A percentile compares a stretch with the other conserved stretches of the same genome.
Conservation (phyloP, 2,797 vertebrate species). For the Esox masquinongy region DNA sequence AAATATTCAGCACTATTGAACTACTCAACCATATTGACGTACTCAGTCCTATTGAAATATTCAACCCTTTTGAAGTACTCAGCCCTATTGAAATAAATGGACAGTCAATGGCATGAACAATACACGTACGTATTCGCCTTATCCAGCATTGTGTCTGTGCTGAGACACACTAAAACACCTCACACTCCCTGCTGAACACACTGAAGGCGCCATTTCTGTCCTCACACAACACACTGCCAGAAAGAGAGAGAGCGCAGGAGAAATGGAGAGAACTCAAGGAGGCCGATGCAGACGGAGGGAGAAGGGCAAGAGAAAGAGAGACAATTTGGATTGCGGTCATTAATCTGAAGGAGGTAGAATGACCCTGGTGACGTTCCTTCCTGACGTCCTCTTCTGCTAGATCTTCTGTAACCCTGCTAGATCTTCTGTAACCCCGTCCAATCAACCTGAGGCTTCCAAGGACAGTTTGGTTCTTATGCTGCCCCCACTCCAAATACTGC, state of each 20-base stretch:
- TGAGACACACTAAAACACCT: too few relatives aligned
- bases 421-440: background rate
- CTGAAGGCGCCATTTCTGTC: slow-evolving; percentile 15
- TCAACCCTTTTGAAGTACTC: too few relatives aligned
- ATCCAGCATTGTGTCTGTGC: too few relatives aligned
- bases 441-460: too few relatives aligned
- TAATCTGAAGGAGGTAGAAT: too few relatives aligned
- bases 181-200: slow-evolving; percentile 43
- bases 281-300: slow-evolving; percentile 54
- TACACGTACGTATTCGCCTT: too few relatives aligned
- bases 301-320: background rate
- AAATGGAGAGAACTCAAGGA: background rate
- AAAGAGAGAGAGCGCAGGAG: slow-evolving; percentile 6
- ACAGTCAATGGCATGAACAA: too few relatives aligned
- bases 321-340: too few relatives aligned
- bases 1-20: too few relatives aligned
- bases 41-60: too few relatives aligned
- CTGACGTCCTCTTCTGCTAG: background rate
- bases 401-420: background rate
- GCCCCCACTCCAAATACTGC: background rate
- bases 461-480: background rate
- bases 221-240: slow-evolving; percentile 20
- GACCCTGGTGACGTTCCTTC: background rate
- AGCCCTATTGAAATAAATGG: too few relatives aligned
- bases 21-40: too few relatives aligned